Conservation (phyloP, 2,113 vertebrate genomes). For the Rhea pennata region DNA sequence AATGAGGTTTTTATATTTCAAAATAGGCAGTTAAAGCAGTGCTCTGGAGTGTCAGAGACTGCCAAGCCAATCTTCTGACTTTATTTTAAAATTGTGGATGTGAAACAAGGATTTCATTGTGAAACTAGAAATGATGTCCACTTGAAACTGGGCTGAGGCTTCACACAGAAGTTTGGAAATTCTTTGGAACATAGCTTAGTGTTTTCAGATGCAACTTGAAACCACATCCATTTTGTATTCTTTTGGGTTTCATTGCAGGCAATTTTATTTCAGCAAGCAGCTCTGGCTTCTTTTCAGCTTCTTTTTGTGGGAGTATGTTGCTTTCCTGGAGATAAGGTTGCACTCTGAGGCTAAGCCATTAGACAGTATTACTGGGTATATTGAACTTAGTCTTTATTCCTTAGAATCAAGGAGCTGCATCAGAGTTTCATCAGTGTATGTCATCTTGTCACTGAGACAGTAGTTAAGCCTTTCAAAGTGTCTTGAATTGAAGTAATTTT, state of each 20-base stretch:
- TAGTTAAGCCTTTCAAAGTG: slow-evolving; percentile 49
- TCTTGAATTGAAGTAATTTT: slow-evolving; percentile 51
- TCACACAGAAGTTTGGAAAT: background rate
- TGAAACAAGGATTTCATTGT: background rate
- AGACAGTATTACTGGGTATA: slow-evolving; percentile 25
- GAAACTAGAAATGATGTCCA: background rate
- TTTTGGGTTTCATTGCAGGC: background rate
- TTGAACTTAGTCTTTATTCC: slow-evolving; percentile 14
- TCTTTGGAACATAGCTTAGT: background rate
- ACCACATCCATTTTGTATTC: background rate
- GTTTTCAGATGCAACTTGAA: background rate
- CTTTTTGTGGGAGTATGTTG: background rate
- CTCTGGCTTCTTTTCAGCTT: background rate
- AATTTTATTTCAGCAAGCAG: background rate
- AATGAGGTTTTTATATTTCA: background rate
- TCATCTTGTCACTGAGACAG: slow-evolving; percentile 44
- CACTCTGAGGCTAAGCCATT: background rate
- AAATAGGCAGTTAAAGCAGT: background rate
- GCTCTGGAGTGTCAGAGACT: background rate
- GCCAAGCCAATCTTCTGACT: background rate
- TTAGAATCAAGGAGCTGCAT: background rate
- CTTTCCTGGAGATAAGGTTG: background rate
- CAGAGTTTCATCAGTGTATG: slow-evolving; percentile 40
- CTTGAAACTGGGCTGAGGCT: background rate
- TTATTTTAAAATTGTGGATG: background rate